Evolutionary conservation across 2,113 vertebrate species (phyloP), one percentile per base, ranked within the genome.

Genomic region (Lasiurus cinereus): DNA sequence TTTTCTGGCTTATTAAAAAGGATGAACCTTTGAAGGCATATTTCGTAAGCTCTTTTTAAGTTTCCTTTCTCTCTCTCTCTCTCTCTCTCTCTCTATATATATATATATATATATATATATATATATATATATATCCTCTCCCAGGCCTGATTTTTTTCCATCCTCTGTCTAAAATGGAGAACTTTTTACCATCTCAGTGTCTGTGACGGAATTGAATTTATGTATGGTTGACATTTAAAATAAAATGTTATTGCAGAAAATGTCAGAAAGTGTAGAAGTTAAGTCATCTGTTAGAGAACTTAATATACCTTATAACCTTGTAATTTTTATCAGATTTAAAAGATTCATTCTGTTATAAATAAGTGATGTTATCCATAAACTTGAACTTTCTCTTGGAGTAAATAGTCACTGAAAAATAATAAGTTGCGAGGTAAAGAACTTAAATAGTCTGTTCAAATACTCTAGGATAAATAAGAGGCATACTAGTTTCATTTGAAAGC

Each of bases 301-400:
- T 96, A 96, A 97, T 96, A 96, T 96, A 96, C 76, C 97, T 96
- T 94, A 95, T 83, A 97, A 95, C 92, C 83, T 95, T 97, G 91
- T 96, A 97, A 98, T 97, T 97, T 97, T 97, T 97, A 97, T 96
- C 89, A 91, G 93, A 96, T 97, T 96, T 96, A 86, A 88, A 95
- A 97, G 92, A 97, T 95, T 94, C 87, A 88, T 96, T 96, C 77
- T 97, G 91, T 97, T 86, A 95, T 97, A 93, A 96, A 97, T 97
- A 93, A 95, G 94, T 96, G 88, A 91, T 95, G 46, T 59, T 96
- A 93, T 94, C 84, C 73, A 50, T 93, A 90, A 91, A 97, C 64
- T 83, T 95, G 90, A 97, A 98, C 80, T 94, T 95, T 94, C 52
- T 91, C 90, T 94, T 88, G 59, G 84, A 96, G 50, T 95, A 98